Evolutionary conservation across 2,113 vertebrate species (phyloP).

Genomic region (Passer domesticus): DNA sequence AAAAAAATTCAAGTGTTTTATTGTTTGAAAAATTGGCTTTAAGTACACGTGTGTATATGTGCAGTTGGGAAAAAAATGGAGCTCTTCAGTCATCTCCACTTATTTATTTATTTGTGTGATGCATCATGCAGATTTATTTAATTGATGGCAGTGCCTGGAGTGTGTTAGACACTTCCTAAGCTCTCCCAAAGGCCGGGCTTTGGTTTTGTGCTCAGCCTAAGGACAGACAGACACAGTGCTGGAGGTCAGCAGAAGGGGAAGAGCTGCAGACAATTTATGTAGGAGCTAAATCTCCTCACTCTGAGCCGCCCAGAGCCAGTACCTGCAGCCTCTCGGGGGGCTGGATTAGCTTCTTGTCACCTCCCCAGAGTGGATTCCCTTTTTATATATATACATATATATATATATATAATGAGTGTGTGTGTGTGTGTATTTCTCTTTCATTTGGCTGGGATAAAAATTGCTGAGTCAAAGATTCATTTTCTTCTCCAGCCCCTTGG

Average conservation of each 20-base stretch:
- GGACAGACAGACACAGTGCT: neutral
- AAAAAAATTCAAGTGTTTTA: neutral
- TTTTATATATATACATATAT: neutral
- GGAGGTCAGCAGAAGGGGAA: conserved; percentile 42
- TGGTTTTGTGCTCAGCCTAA: neutral
- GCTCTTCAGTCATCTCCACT: neutral
- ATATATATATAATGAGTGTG: too few relatives aligned
- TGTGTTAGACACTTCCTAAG: neutral
- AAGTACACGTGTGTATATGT: neutral
- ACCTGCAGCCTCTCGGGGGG: neutral
- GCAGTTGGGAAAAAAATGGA: neutral
- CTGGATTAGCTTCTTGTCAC: neutral
- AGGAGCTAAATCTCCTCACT: neutral
- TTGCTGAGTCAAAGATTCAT: conserved; percentile 64
- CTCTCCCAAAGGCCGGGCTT: neutral
- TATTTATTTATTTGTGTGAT: neutral
- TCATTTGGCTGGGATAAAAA: conserved; percentile 35
- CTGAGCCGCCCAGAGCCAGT: neutral
- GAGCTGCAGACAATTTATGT: neutral
- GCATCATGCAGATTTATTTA: neutral
- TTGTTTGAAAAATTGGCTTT: conserved; percentile 16
- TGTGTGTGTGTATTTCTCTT: conserved; percentile 12
- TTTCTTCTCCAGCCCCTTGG: conserved; percentile 33
- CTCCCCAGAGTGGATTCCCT: neutral
- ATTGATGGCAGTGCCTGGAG: conserved; percentile 1